Base-by-base conservation (phyloP, 2,888 invertebrate species). In the Diploptera punctata region DNA sequence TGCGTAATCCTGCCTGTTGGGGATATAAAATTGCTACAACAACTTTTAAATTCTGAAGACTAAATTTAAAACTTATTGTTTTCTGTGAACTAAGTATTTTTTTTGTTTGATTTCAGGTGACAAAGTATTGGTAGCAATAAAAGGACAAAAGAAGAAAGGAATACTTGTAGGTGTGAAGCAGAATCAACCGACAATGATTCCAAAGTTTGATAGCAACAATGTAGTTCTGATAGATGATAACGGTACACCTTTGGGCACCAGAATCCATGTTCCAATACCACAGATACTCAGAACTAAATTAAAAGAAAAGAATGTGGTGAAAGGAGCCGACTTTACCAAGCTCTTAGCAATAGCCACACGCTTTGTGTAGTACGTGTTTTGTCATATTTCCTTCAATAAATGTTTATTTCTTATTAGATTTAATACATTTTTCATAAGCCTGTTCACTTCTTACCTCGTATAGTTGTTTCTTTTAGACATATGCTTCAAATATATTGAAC, bases 261-360 rank as follows among this genome's bases (percentile, higher is more conserved):
- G 99, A 77, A 96, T 99, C 77, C 93, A 94, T 78, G 97, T 95
- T 1, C 99, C 99, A 0, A 92, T 99, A 75, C 99, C 99, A 0
- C 93, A 95, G 2, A 87, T 93, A 74, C 85, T 98, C 65, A 86
- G 98, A 70, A 94, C 93, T 10, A 91, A 94, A 74, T 85, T 95
- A 43, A 95, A 93, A 81, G 90, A 93, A 77, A 91, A 91, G 80
- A 93, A 93, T 0, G 87, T 90, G 73, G 85, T 90, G 0, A 95
- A 96, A 82, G 93, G 93, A 19, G 93, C 93, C 0, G 95, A 97
- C 84, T 96, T 96, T 80, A 96, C 97, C 0, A 98, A 98, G 84
- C 83, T 99, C 65, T 83, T 98, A 78, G 93, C 95, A 1, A 94
- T 98, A 77, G 94, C 97, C 7, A 91, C 94, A 61, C 92, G 88